Conservation (phyloP, 2,888 invertebrate species). For the Tricholauxania praeusta region DNA sequence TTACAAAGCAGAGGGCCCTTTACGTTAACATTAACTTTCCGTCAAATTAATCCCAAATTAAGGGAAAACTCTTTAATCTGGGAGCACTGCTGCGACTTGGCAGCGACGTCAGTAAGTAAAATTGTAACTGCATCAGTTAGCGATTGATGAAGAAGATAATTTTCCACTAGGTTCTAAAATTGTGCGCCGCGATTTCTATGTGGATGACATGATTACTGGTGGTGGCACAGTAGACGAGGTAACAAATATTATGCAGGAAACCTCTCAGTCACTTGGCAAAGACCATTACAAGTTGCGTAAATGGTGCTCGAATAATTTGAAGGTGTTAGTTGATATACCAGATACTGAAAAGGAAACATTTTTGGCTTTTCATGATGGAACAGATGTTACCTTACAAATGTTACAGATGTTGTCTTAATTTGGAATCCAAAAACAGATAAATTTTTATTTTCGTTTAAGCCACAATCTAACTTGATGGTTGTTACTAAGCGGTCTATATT, state of each 20-base stretch:
- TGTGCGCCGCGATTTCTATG: slow-evolving; percentile 33
- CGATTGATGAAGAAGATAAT: slow-evolving; percentile 30
- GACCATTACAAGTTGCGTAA: slow-evolving; percentile 22
- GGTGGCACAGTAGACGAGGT: slow-evolving; percentile 34
- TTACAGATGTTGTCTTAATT: slow-evolving; percentile 42
- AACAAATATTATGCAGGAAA: not conserved
- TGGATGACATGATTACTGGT: slow-evolving; percentile 41
- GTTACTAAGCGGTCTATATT: slow-evolving; percentile 14
- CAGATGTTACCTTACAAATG: slow-evolving; percentile 38
- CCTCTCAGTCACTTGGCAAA: not conserved
- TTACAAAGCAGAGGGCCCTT: too few species aligned
- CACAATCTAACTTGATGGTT: not conserved
- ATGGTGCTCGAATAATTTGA: slow-evolving; percentile 36
- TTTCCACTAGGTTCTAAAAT: slow-evolving; percentile 37
- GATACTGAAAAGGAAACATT: slow-evolving; percentile 16
- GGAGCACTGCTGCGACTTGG: too few species aligned
- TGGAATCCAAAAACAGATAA: slow-evolving; percentile 40
- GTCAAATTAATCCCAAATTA: too few species aligned
- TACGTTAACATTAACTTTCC: too few species aligned
- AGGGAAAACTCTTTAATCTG: too few species aligned
- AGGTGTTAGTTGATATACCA: slow-evolving; percentile 22
- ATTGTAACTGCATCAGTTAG: slow-evolving; percentile 35
- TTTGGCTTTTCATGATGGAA: slow-evolving; percentile 39
- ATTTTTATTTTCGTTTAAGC: slow-evolving; percentile 36
- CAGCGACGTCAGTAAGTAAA: too few species aligned